These are phyloP conservation scores for Scopus umbretta DNA, from an alignment of 2,113 vertebrate genomes.

Conservation along the genomic window DNA sequence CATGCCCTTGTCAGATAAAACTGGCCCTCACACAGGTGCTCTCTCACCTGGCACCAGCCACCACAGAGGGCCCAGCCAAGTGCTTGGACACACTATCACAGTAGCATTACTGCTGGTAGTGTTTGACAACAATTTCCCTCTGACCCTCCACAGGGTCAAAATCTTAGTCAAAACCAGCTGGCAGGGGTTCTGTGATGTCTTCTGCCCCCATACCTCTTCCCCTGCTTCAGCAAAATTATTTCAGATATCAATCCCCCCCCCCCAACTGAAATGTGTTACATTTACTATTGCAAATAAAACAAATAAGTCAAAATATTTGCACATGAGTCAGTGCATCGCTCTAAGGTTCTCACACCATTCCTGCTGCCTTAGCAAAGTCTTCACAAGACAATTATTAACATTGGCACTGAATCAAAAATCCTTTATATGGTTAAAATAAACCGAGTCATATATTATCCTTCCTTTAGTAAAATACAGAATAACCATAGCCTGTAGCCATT, in stretches of 20 bases:
- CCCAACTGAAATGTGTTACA: background rate
- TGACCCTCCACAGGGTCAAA: background rate
- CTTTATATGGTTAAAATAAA: slow-evolving; percentile 57
- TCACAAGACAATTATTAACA: slow-evolving; percentile 50
- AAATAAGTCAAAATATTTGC: slow-evolving; percentile 47
- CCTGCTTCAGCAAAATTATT: background rate
- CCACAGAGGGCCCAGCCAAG: background rate
- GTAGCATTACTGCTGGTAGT: background rate
- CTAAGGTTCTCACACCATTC: slow-evolving; percentile 40
- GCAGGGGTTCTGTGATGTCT: background rate
- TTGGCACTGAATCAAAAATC: slow-evolving; percentile 24
- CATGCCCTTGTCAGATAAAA: background rate
- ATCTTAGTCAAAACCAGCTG: background rate
- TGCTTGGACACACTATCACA: background rate
- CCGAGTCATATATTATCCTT: background rate
- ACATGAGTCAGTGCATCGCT: background rate
- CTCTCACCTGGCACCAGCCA: background rate
- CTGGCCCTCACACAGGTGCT: background rate
- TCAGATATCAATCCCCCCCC: background rate
- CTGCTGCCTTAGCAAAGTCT: slow-evolving; percentile 27
- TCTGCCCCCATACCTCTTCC: background rate
- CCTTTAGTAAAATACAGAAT: background rate
- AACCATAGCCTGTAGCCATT: background rate
- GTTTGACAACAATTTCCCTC: background rate
- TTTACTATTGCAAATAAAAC: slow-evolving; percentile 18